Percentiles rank a stretch among this genome's conserved stretches.
Evolutionary conservation across 2,888 invertebrate species (phyloP).

Genomic region (Taphrorychus bicolor): DNA sequence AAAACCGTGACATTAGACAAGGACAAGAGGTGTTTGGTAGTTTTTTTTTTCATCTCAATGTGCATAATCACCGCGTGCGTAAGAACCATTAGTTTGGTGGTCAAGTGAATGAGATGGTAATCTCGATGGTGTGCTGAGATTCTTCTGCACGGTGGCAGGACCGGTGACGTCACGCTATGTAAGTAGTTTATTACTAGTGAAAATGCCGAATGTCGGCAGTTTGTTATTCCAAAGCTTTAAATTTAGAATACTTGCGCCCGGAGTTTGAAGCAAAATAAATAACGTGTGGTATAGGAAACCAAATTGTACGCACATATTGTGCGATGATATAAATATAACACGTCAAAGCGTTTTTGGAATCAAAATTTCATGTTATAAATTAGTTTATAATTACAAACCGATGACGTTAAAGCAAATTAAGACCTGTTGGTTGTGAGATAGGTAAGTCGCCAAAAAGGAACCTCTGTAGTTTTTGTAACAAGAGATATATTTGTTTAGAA

Average conservation of each 20-base stretch:
- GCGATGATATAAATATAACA: slow-evolving; percentile 2
- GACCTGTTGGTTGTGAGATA: too few relatives aligned
- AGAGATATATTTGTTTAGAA: too few relatives aligned
- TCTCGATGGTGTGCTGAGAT: neutral
- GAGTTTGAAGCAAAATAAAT: slow-evolving; percentile 36
- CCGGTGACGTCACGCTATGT: neutral
- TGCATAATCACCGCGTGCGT: slow-evolving; percentile 35
- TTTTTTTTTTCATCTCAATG: slow-evolving; percentile 18
- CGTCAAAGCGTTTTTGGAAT: neutral
- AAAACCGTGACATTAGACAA: slow-evolving; percentile 33
- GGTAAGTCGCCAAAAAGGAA: too few relatives aligned
- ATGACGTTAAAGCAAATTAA: neutral
- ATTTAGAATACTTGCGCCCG: slow-evolving; percentile 32
- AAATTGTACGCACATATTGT: slow-evolving; percentile 26
- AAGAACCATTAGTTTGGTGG: slow-evolving; percentile 18
- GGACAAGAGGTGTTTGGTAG: slow-evolving; percentile 18
- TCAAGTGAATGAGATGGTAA: neutral
- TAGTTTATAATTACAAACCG: neutral
- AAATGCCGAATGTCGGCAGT: neutral
- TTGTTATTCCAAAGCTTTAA: slow-evolving; percentile 13
- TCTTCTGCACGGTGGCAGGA: neutral
- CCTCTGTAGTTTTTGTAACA: too few relatives aligned
- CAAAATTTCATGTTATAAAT: slow-evolving; percentile 19
- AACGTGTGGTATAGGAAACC: slow-evolving; percentile 3
- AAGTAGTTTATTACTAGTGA: neutral